These are phyloP conservation scores for Coranthus polyacanthus DNA, from an alignment of 2,797 vertebrate species.

Conservation along the genomic window DNA sequence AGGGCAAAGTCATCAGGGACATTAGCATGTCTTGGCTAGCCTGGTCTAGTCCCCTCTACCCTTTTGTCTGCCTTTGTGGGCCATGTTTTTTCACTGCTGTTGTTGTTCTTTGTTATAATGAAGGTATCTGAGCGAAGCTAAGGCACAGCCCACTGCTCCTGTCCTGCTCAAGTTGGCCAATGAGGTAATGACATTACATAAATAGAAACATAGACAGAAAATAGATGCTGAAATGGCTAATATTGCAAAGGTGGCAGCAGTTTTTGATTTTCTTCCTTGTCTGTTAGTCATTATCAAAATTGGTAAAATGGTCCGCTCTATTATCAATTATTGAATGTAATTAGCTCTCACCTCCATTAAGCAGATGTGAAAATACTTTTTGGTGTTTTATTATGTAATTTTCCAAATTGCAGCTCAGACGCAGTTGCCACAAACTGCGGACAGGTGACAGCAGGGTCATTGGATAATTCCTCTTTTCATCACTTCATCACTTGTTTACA, in stretches of 20 bases:
- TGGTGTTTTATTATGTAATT: conserved; percentile 81
- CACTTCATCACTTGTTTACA: conserved; percentile 61
- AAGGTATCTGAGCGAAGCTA: conserved; percentile 92
- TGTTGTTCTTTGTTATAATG: conserved; percentile 83
- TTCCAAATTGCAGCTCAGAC: conserved; percentile 82
- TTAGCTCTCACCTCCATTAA: conserved; percentile 86
- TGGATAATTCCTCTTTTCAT: conserved; percentile 66
- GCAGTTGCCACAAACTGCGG: conserved; percentile 67
- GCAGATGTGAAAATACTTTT: conserved; percentile 87
- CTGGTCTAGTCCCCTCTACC: conserved; percentile 84
- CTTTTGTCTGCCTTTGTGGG: conserved; percentile 77
- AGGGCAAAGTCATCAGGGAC: conserved; percentile 84
- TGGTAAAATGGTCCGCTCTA: conserved; percentile 89
- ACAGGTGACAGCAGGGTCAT: conserved; percentile 78
- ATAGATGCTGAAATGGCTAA: conserved; percentile 57
- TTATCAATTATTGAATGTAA: conserved; percentile 94
- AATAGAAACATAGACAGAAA: conserved; percentile 7
- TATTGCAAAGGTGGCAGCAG: conserved; percentile 79
- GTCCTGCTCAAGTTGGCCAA: conserved; percentile 94
- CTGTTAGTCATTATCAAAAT: conserved; percentile 94
- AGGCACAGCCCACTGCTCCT: conserved; percentile 87
- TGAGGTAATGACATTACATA: conserved; percentile 89
- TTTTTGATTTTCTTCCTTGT: conserved; percentile 83
- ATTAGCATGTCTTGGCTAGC: conserved; percentile 86
- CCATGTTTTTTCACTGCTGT: conserved; percentile 72